Percentiles rank a stretch among this genome's conserved stretches.
Evolutionary conservation across 2,113 vertebrate species (phyloP).

Genomic region (Psophia crepitans): DNA sequence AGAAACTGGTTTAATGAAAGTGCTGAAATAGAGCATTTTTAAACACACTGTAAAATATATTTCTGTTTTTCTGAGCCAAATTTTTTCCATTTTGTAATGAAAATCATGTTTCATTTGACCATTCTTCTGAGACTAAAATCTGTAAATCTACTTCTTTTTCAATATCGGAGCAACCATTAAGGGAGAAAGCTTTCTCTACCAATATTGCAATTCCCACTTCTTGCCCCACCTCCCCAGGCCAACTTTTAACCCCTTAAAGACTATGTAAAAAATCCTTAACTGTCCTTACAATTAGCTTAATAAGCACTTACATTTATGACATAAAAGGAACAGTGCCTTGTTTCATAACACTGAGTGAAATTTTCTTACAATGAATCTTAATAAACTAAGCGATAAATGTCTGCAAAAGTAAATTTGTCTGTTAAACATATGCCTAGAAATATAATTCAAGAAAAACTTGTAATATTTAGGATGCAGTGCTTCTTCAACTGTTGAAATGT

Average conservation of each 20-base stretch:
- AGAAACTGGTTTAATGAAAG: background rate
- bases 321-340: background rate
- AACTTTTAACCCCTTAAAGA: background rate
- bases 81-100: background rate
- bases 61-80: background rate
- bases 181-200: background rate
- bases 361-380: background rate
- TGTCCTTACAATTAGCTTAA: background rate
- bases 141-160: background rate
- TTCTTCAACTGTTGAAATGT: background rate
- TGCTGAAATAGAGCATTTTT: background rate
- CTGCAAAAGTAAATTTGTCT: background rate
- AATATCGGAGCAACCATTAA: background rate
- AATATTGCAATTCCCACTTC: background rate
- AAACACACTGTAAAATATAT: background rate
- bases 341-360: background rate
- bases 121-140: background rate
- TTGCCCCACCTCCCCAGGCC: background rate
- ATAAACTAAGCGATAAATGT: background rate
- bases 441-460: background rate
- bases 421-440: background rate
- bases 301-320: background rate
- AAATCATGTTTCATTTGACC: background rate
- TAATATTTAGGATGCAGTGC: background rate
- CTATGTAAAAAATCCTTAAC: background rate